Evolutionary conservation across 2,888 invertebrate genomes (phyloP), one percentile per base, ranked within the genome.

Genomic region (Harpagoxenus sublaevis): DNA sequence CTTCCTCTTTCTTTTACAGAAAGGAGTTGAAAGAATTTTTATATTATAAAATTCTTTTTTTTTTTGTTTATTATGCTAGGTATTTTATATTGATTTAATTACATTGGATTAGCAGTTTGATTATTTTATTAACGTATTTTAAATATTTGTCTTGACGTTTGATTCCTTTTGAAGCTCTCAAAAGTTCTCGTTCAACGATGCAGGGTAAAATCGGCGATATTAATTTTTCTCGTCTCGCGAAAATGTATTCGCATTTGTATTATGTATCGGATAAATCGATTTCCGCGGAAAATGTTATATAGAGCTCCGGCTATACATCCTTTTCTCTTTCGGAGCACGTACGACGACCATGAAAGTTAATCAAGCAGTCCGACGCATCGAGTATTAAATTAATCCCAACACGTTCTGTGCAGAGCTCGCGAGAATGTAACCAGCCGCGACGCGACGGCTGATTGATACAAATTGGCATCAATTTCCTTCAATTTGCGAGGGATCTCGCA

Each of bases 391-490:
- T 91, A 88, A 84, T 90, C 83, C 83, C 65, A 63, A 84, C 86
- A 85, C 84, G 86, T 84, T 85, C 87, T 91, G 79, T 48, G 71
- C 75, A 68, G 79, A 71, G 84, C 55, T 48, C 81, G 39, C 66
- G 53, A 73, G 87, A 89, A 84, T 84, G 88, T 87, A 85, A 85
- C 86, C 89, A 78, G 79, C 53, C 84, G 35, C 71, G 87, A 75
- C 84, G 35, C 71, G 87, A 75, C 65, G 84, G 78, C 84, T 90
- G 91, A 94, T 93, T 93, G 92, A 85, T 87, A 86, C 86, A 91
- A 93, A 93, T 94, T 93, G 93, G 35, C 88, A 90, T 88, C 90
- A 93, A 93, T 93, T 93, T 88, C 79, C 85, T 88, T 87, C 89
- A 89, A 93, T 94, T 91, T 90, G 86, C 87, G 57, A 65, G 86